Conservation (phyloP, 2,888 invertebrate genomes). For the Lepetodrilus schrolli region DNA sequence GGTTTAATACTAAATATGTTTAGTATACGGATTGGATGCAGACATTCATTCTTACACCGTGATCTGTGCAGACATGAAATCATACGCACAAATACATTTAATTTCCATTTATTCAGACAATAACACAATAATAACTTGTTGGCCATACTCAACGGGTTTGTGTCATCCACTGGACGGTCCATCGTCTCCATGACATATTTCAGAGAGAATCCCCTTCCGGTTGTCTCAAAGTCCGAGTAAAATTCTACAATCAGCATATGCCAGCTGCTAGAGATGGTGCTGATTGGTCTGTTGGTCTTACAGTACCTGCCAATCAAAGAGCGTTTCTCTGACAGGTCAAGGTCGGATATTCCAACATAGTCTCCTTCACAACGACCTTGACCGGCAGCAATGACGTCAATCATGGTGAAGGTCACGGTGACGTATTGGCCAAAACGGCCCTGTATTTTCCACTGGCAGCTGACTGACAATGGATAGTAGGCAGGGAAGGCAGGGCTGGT, state of each 20-base stretch:
- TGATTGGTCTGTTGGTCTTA: not conserved
- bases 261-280: constrained; percentile 8
- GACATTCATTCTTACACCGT: no score
- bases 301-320: constrained; percentile 1
- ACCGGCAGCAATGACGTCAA: constrained; percentile 17
- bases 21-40: no score
- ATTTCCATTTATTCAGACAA: no score
- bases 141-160: not conserved
- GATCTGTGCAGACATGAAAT: no score
- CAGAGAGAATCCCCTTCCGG: not conserved
- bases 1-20: no score
- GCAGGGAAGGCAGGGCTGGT: constrained; percentile 14
- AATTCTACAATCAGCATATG: constrained; percentile 16
- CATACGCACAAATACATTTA: no score
- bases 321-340: not conserved
- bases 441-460: constrained; percentile 21
- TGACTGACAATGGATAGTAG: not conserved
- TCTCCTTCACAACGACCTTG: constrained; percentile 20
- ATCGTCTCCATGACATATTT: constrained; percentile 8
- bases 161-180: not conserved
- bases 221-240: constrained; percentile 8
- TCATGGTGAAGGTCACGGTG: not conserved
- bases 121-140: no score
- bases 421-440: constrained; percentile 21
- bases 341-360: constrained; percentile 13